Evolutionary conservation across 23 tunicate species (phyloP).

Genomic region (Botrylloides violaceus): DNA sequence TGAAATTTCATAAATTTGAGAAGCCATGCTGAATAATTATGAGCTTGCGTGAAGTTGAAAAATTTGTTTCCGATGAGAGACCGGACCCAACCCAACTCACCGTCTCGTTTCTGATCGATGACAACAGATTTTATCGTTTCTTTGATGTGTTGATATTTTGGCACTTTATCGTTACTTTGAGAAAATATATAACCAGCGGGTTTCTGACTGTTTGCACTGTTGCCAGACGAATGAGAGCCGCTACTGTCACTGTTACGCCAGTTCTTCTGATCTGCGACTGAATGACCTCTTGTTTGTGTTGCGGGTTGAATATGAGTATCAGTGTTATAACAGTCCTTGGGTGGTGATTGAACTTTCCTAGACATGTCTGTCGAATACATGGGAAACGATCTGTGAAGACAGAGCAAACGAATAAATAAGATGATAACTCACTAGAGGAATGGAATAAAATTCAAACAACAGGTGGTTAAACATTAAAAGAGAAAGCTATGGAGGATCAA

Average conservation of each 20-base stretch:
- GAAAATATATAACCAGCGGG: conserved; percentile 13
- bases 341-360: not conserved
- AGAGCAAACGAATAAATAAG: not conserved
- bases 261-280: not conserved
- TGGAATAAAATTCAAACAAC: too few species aligned
- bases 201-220: not conserved
- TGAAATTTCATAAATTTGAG: too few species aligned
- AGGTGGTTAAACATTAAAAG: not conserved
- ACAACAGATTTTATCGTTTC: not conserved
- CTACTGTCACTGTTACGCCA: not conserved
- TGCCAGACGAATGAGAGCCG: not conserved
- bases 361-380: not conserved
- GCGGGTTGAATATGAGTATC: not conserved
- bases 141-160: not conserved
- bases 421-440: too few species aligned
- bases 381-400: not conserved
- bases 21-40: too few species aligned
- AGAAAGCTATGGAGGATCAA: too few species aligned
- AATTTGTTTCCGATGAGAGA: too few species aligned
- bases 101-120: not conserved
- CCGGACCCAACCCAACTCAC: not conserved
- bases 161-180: not conserved
- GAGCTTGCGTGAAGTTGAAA: too few species aligned
- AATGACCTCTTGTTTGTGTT: not conserved
- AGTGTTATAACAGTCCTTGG: not conserved